Percentiles rank a stretch among this genome's conserved stretches.
Evolutionary conservation across 1,140 invertebrate genomes (phyloP).

Genomic region (Drosophila equinoxialis): DNA sequence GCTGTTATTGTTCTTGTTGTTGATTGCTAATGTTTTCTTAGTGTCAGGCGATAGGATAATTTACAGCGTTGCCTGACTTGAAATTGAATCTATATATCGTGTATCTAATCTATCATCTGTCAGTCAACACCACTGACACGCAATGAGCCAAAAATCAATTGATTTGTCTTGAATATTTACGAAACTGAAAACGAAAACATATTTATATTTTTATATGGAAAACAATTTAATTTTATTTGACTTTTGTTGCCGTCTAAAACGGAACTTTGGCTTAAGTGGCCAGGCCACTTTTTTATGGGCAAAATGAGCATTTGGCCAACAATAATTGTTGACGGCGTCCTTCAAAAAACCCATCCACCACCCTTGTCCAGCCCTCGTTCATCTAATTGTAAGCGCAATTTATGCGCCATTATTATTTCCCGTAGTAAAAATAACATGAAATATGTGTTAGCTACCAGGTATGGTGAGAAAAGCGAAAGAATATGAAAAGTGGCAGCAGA

Average conservation of each 20-base stretch:
- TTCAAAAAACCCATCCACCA: constrained; percentile 16
- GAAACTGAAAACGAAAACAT: constrained; percentile 32
- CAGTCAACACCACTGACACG: constrained; percentile 8
- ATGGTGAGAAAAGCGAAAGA: constrained; percentile 1
- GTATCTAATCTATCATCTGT: constrained; percentile 14
- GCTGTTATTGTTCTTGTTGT: constrained; percentile 11
- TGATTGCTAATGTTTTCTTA: constrained; percentile 20
- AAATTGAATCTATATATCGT: constrained; percentile 5
- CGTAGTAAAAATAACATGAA: constrained; percentile 54
- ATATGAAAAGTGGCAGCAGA: constrained; percentile 39
- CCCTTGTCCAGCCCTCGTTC: constrained; percentile 12
- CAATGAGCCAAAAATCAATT: constrained; percentile 31
- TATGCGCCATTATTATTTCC: constrained; percentile 61
- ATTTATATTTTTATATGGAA: constrained; percentile 28
- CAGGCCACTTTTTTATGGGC: constrained; percentile 46
- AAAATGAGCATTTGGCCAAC: constrained; percentile 54
- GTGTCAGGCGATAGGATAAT: constrained; percentile 39
- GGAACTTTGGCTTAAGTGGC: constrained; percentile 52
- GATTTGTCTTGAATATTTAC: constrained; percentile 42
- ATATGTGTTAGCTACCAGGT: constrained; percentile 33
- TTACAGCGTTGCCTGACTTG: constrained; percentile 18
- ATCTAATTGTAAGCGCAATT: constrained; percentile 57
- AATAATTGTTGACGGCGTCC: constrained; percentile 44
- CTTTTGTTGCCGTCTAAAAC: constrained; percentile 45
- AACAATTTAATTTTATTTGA: constrained; percentile 63